These are phyloP conservation scores for Drosophila histrio DNA, from an alignment of 2,888 invertebrate species.

Conservation along the genomic window DNA sequence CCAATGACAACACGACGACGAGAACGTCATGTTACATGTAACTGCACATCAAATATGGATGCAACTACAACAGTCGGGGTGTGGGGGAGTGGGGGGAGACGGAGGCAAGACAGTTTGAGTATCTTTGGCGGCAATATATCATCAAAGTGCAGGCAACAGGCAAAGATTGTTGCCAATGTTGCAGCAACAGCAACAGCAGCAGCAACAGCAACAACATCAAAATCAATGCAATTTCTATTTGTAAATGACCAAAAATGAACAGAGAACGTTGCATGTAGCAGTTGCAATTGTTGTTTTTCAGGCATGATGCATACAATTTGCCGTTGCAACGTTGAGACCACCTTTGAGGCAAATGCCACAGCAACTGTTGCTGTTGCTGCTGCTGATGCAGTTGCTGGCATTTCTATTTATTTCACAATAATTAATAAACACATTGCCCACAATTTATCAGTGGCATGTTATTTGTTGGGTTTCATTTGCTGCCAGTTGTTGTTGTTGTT, in stretches of 20 bases:
- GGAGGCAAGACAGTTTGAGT: conserved; percentile 20
- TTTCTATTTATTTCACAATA: conserved; percentile 72
- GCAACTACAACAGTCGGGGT: conserved; percentile 16
- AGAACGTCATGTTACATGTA: conserved; percentile 73
- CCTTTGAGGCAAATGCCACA: conserved; percentile 70
- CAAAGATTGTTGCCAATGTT: conserved; percentile 28
- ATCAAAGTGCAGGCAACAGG: conserved; percentile 61
- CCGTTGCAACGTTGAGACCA: conserved; percentile 64
- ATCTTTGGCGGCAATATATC: conserved; percentile 72
- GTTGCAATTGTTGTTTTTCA: conserved; percentile 28
- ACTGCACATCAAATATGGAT: conserved; percentile 75
- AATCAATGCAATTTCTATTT: conserved; percentile 80
- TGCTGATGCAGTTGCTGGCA: conserved; percentile 35
- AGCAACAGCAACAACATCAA: conserved; percentile 33
- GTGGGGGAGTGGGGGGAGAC: not conserved
- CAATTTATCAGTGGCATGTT: conserved; percentile 76
- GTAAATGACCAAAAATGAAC: conserved; percentile 77
- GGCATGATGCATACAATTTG: conserved; percentile 48
- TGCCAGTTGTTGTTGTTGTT: conserved; percentile 35
- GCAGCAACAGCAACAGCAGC: conserved; percentile 28
- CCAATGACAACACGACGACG: conserved; percentile 58
- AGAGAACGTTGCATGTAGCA: conserved; percentile 40
- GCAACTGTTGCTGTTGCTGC: conserved; percentile 41
- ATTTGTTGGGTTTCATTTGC: conserved; percentile 30
- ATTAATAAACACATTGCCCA: conserved; percentile 77